Evolutionary conservation across 2,113 vertebrate genomes (phyloP), one percentile per base, ranked within the genome.

Genomic region (Megaleporinus macrocephalus): DNA sequence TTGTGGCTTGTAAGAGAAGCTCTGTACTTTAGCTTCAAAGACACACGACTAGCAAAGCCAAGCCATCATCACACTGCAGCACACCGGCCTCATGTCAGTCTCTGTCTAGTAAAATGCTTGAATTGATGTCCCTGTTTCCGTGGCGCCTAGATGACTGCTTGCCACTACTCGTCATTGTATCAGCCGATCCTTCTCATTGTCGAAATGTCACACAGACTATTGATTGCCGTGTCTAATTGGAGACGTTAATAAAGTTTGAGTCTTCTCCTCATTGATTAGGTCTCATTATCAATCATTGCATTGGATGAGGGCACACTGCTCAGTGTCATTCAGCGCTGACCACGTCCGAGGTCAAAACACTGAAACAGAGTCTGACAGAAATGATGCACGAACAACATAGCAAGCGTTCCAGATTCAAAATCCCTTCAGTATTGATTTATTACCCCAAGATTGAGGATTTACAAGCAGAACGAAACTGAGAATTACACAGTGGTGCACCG

Each of bases 221-320:
- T 85, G 83, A 93, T 91, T 84, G 11, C 70, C 29, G 22, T 75
- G 80, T 84, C 81, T 89, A 89, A 89, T 84, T 84, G 82, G 71
- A 85, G 86, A 82, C 81, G 85, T 84, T 92, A 88, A 93, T 93
- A 91, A 89, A 91, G 87, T 87, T 87, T 0, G 41, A 80, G 82
- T 82, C 79, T 83, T 53, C 29, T 61, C 24, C 73, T 53, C 13
- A 7, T 92, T 87, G 91, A 93, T 89, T 36, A 65, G 63, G 65
- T 80, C 81, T 84, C 83, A 33, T 92, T 89, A 89, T 89, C 80
- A 81, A 80, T 88, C 88, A 66, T 72, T 86, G 59, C 47, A 85
- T 75, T 69, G 78, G 81, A 73, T 29, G 70, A 22, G 75, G 76
- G 77, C 69, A 84, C 78, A 85, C 57, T 90, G 82, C 83, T 86